Evolutionary conservation across 2,797 vertebrate genomes (phyloP).

Genomic region (Thunnus albacares): DNA sequence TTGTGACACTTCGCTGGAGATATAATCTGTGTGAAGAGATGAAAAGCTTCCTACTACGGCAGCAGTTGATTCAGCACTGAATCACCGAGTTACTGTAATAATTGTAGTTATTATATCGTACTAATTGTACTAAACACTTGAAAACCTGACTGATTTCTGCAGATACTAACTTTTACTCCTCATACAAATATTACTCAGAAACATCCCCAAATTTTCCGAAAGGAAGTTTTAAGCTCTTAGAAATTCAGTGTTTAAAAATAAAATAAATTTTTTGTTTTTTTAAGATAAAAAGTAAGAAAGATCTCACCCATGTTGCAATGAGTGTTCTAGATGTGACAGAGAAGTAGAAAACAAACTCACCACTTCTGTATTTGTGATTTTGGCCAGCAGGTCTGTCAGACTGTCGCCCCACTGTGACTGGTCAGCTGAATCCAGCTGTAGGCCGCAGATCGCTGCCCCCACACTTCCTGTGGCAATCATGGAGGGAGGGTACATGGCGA

Average conservation of each 20-base stretch:
- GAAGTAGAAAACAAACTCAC: conserved; percentile 85
- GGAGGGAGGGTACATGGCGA: conserved; percentile 96
- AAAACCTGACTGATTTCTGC: neutral
- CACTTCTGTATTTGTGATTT: conserved; percentile 98
- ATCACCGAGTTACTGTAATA: conserved; percentile 27
- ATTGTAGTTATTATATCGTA: too few species aligned
- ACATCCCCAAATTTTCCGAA: conserved; percentile 15
- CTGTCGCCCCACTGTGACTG: conserved; percentile 88
- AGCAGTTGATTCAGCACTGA: conserved; percentile 18
- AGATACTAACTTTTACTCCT: conserved; percentile 16
- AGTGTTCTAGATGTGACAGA: neutral
- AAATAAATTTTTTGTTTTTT: neutral
- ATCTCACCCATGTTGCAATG: neutral
- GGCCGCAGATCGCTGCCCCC: conserved; percentile 95
- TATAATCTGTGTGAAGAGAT: neutral
- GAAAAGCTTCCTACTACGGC: neutral
- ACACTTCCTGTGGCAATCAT: conserved; percentile 98
- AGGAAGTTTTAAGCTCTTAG: neutral
- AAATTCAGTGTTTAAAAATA: conserved; percentile 3
- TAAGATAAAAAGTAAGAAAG: neutral
- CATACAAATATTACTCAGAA: conserved; percentile 46
- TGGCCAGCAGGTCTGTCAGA: conserved; percentile 94
- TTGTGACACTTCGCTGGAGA: conserved; percentile 12
- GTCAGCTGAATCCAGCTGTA: conserved; percentile 91
- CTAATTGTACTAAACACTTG: conserved; percentile 7